Base-by-base conservation (phyloP, 2,113 vertebrate genomes). In the Gavia stellata region DNA sequence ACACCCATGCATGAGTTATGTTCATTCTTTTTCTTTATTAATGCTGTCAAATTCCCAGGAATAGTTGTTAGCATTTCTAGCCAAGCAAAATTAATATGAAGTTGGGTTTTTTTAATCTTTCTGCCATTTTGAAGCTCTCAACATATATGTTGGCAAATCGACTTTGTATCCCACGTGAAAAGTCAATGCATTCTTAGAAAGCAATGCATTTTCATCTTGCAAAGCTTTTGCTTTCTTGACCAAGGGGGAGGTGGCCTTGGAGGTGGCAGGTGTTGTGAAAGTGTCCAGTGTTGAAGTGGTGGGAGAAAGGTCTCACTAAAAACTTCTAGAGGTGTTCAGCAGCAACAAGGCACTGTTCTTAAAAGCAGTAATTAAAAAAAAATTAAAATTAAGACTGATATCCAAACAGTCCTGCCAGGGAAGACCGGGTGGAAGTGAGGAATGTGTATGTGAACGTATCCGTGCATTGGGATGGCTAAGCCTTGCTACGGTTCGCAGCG, bases 401-500 rank as follows among this genome's bases (percentile, higher is more conserved):
- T 42, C 17, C 49, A 11, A 81, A 38, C 21, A 15, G 9, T 38
- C 26, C 49, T 73, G 50, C 23, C 66, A 49, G 25, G 56, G 56
- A 62, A 5, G 38, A 70, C 45, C n/a, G 18, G 58, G 58, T 61
- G 3, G 68, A 68, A 45, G 68, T 4, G 65, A 73, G 55, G 40
- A 55, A 10, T 1, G 26, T 13, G 17, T 25, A 6, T 12, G 53
- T 5, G 86, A 21, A 18, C 3, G 1, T 19, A 3, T 7, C 45
- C 12, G 1, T 6, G 7, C 3, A 2, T 6, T 26, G 63, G 79
- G 40, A 11, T 50, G 44, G 47, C 44, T 9, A 0, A 55, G 68
- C 52, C 61, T 28, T 40, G 38, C 42, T 14, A 3, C 1, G 4
- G 49, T 5, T 7, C 4, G 0, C 58, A 9, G 42, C 42, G 20